A percentile compares a stretch with the other conserved stretches of the same genome.
Conservation (phyloP, 1,140 invertebrate species). For the Tetramorium parvispinum region DNA sequence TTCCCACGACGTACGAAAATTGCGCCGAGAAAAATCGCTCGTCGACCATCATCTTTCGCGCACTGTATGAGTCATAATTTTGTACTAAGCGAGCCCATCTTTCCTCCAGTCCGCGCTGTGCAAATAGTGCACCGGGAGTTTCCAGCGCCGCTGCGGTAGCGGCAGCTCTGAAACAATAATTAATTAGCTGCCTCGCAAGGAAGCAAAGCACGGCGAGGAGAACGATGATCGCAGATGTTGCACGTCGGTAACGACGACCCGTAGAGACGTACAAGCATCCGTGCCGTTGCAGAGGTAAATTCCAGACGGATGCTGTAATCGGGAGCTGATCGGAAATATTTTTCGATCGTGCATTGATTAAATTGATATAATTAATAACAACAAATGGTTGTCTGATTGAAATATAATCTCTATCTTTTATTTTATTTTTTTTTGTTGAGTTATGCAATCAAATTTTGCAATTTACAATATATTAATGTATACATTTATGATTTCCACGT, state of each 20-base stretch:
- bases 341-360: slow-evolving; percentile 51
- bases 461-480: background rate
- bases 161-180: slow-evolving; percentile 68
- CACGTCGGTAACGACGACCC: slow-evolving; percentile 55
- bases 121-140: slow-evolving; percentile 52
- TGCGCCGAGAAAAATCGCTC: slow-evolving; percentile 24
- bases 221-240: slow-evolving; percentile 70
- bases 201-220: slow-evolving; percentile 31
- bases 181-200: slow-evolving; percentile 71
- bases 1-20: slow-evolving; percentile 52
- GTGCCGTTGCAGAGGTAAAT: slow-evolving; percentile 59
- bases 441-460: background rate
- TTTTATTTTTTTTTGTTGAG: background rate
- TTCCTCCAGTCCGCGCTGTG: slow-evolving; percentile 2
- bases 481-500: background rate
- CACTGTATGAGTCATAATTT: slow-evolving; percentile 59
- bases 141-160: background rate
- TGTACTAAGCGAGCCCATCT: slow-evolving; percentile 50
- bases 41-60: slow-evolving; percentile 31
- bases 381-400: slow-evolving; percentile 14
- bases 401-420: background rate
- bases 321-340: slow-evolving; percentile 59
- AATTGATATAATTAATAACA: background rate
- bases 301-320: slow-evolving; percentile 44
- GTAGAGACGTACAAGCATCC: slow-evolving; percentile 16